phyloP scores from a whole-genome alignment of 2,113 vertebrate genomes.

The Smithornis capensis region DNA sequence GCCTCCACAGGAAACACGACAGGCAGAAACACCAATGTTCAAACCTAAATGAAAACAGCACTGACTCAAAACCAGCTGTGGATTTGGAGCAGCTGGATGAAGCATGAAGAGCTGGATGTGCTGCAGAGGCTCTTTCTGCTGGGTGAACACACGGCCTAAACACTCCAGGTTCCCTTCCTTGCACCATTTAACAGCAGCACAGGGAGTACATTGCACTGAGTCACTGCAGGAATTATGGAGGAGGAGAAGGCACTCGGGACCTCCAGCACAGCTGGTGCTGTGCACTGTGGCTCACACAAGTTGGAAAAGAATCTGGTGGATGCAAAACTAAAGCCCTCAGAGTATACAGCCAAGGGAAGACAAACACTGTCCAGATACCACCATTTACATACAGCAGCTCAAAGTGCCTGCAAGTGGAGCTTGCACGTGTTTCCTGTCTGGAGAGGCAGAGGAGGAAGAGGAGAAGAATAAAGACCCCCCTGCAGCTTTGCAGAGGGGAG shows the following conservation, averaged over 20 bases:
- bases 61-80: neutral
- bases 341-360: neutral
- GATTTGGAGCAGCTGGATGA: neutral
- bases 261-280: neutral
- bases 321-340: neutral
- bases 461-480: neutral
- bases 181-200: constrained; percentile 63
- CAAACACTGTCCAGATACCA: neutral
- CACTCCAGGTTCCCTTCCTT: constrained; percentile 21
- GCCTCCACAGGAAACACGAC: neutral
- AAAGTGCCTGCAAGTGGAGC: neutral
- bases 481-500: neutral
- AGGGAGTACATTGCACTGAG: constrained; percentile 32
- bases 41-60: neutral
- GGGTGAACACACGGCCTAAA: neutral
- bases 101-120: neutral
- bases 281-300: too few relatives aligned
- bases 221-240: constrained; percentile 55
- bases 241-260: neutral
- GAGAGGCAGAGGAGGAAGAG: neutral
- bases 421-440: neutral
- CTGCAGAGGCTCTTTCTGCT: neutral
- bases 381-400: neutral
- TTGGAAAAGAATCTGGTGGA: too few relatives aligned
- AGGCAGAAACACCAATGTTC: neutral